Evolutionary conservation across 2,888 invertebrate genomes (phyloP), one percentile per base, ranked within the genome.

Genomic region (Torymus aiolomorphi): DNA sequence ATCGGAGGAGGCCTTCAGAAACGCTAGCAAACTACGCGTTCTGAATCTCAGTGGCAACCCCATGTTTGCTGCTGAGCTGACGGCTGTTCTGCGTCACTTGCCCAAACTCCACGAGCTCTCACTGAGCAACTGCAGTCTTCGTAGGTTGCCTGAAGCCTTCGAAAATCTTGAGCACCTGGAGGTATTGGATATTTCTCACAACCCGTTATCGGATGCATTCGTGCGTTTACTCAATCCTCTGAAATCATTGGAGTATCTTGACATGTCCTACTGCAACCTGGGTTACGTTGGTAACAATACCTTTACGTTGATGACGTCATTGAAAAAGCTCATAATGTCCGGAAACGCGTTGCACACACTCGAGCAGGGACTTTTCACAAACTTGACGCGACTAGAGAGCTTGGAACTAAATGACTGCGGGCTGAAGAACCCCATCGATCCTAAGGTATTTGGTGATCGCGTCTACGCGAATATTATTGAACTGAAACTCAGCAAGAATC

Each of bases 191-290:
- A 94, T 95, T 86, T 95, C 95, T 0, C 92, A 93, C 86, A 95
- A 95, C 88, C 95, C 95, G 0, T 89, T 95, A 0, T 92, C 93
- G 63, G 93, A 94, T 85, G 94, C 94, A 0, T 95, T 95, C 86
- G 93, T 94, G 10, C 92, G 92, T 84, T 88, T 95, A 42, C 88
- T 95, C 18, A 93, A 93, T 2, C 95, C 95, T 0, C 88, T 95
- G 0, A 92, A 93, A 80, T 93, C 93, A 14, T 89, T 95, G 52
- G 93, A 94, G 88, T 94, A 94, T 85, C 90, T 95, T 3, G 94
- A 95, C 87, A 95, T 95, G 94, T 94, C 95, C 8, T 94, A 94
- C 87, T 94, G 94, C 88, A 93, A 94, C 86, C 90, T 95, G 2
- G 94, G 94, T 0, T 92, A 93, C 82, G 91, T 95, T 75, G 93